Conservation (phyloP, 2,888 invertebrate species). For the Acronicta psi region DNA sequence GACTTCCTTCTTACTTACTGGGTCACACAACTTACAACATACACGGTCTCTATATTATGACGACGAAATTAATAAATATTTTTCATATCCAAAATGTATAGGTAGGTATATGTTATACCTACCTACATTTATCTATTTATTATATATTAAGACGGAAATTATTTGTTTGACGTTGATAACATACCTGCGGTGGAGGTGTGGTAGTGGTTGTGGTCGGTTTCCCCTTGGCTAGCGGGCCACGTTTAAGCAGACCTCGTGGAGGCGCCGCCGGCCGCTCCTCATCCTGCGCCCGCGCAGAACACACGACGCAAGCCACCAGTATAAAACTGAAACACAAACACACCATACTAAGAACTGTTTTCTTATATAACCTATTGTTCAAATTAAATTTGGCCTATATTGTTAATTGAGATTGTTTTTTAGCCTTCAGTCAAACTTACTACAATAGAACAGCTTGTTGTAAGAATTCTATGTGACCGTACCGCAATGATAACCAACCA, state of each 20-base stretch:
- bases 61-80: too few relatives aligned
- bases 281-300: conserved; percentile 76
- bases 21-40: conserved; percentile 9
- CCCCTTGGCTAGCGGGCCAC: conserved; percentile 74
- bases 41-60: too few relatives aligned
- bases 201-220: conserved; percentile 82
- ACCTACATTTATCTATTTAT: too few relatives aligned
- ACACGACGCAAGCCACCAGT: conserved; percentile 74
- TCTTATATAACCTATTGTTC: not conserved
- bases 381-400: not conserved
- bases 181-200: conserved; percentile 78
- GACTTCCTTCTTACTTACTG: not conserved
- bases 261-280: conserved; percentile 69
- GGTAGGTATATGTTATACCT: too few relatives aligned
- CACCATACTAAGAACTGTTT: conserved; percentile 3
- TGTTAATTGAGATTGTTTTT: not conserved
- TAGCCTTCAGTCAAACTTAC: too few relatives aligned
- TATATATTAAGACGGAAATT: not conserved
- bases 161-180: not conserved
- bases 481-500: conserved; percentile 26
- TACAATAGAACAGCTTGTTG: too few relatives aligned
- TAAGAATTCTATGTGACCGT: conserved; percentile 36
- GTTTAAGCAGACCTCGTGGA: conserved; percentile 74
- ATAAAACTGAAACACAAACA: conserved; percentile 74
- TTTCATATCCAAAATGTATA: too few relatives aligned